Evolutionary conservation across 2,888 invertebrate genomes (phyloP), one percentile per base, ranked within the genome.

Genomic region (Rhaphigaster nebulosa): DNA sequence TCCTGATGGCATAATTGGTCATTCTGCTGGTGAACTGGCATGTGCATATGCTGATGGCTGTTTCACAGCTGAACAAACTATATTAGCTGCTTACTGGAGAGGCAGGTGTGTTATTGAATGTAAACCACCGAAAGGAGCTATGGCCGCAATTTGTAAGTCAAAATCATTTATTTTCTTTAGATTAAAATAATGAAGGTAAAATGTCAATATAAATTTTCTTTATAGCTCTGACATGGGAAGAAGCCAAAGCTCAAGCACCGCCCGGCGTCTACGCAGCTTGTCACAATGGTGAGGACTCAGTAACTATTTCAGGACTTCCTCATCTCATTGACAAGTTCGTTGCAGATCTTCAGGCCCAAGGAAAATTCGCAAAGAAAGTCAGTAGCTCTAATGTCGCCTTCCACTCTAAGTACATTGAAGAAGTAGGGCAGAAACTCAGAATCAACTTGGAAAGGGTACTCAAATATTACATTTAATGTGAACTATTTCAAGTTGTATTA

Each of bases 1-100:
- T 90, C 98, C 99, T 13, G 98, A 99, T 94, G 99, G 99, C 90
- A 98, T 99, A 93, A 95, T 99, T 90, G 99, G 99, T 0, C 99
- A 99, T 94, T 95, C 95, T 38, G 95, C 95, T 2, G 96, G 96
- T 89, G 96, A 96, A 93, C 94, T 96, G 91, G 95, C 95, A 50
- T 96, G 96, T 93, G 95, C 95, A 20, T 96, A 96, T 93, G 95
- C 95, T 91, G 96, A 96, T 93, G 98, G 98, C n/a, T 97, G 98
- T 89, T 96, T 99, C 93, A 98, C 98, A 20, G 96, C 97, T 5
- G 98, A 98, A 94, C 99, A 99, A 94, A 97, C 99, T 0, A 97
- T 99, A 91, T 94, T 99, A 93, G 97, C 98, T 90, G 98, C 99
- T 80, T 99, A 98, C 94, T 98, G 98, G 96, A 96, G 99, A 94